Evolutionary conservation across 2,888 invertebrate species (phyloP), one percentile per base, ranked within the genome.

Genomic region (Rhagium mordax): DNA sequence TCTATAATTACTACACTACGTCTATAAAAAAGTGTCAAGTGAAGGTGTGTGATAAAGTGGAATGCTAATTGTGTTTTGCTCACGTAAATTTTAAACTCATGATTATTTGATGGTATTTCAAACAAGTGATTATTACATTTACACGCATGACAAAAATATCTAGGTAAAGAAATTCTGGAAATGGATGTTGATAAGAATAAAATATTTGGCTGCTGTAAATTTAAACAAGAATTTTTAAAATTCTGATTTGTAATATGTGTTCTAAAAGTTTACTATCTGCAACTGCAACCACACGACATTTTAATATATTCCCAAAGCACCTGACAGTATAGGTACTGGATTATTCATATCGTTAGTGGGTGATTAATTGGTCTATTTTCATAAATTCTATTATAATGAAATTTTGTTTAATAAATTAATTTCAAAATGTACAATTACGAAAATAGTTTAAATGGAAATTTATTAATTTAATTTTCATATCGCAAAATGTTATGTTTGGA

Each of bases 351-450:
- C 48, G 51, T 41, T 33, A 13, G n/a, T 27, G 64, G 57, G 27
- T 41, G 55, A 55, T 64, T 41, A 70, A 70, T 70, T 33, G 57
- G 16, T 15, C 41, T 53, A 64, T 70, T 70, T 70, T 64, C 62
- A 27, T 62, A 57, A 55, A 64, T 64, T 70, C 57, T 29, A 55
- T 57, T 55, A 27, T 70, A 70, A 70, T 70, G 70, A 64, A 70
- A 70, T 70, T 70, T 55, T 48, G 47, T 21, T 21, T 24, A 47
- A 55, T 48, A 64, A 55, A 70, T 47, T 64, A 64, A 64, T 64
- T 64, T 51, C 64, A 16, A 64, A 24, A 29, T 64, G 24, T 27
- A 8, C 27, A 64, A 64, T 64, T 64, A 64, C 33, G 21, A 16
- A 55, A 55, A 64, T 47, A 57, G 57, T 51, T 48, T 57, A 33